Percentiles rank a stretch among this genome's conserved stretches.
Conservation (phyloP, 2,113 vertebrate genomes). For the Nerophis lumbriciformis region DNA sequence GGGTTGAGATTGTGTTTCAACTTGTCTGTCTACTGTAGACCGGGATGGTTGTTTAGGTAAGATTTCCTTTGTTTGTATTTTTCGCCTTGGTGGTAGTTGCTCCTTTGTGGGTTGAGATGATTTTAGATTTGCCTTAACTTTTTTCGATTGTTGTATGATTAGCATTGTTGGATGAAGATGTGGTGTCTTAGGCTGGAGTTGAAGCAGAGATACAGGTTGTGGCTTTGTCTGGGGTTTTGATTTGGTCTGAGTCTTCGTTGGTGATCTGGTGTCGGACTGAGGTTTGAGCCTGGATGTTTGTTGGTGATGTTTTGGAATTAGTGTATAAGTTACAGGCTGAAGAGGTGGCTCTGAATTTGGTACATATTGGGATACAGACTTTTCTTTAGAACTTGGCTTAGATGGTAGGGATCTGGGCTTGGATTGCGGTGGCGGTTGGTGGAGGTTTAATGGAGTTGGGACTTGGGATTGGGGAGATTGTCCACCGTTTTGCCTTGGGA, state of each 20-base stretch:
- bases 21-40: slow-evolving; percentile 17
- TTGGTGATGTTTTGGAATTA: background rate
- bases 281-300: background rate
- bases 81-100: slow-evolving; percentile 1
- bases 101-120: slow-evolving; percentile 3
- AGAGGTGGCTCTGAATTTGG: background rate
- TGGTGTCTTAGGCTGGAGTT: slow-evolving; percentile 9
- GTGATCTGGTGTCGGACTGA: background rate
- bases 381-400: background rate
- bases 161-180: slow-evolving; percentile 9
- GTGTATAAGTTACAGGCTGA: background rate
- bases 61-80: background rate
- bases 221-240: slow-evolving; percentile 4
- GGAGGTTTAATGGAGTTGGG: slow-evolving; percentile 11
- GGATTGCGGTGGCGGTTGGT: slow-evolving; percentile 8
- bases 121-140: background rate
- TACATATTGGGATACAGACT: background rate
- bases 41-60: slow-evolving; percentile 10
- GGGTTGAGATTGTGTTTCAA: slow-evolving; percentile 8
- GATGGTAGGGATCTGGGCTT: slow-evolving; percentile 7
- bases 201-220: background rate
- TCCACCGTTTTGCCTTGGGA: slow-evolving; percentile 23
- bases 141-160: slow-evolving; percentile 3
- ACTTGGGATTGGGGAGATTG: background rate
- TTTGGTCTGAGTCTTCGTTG: background rate